A percentile compares a stretch with the other conserved stretches of the same genome.
phyloP scores from a whole-genome alignment of 2,797 vertebrate species.

The Macropus fuliginosus region DNA sequence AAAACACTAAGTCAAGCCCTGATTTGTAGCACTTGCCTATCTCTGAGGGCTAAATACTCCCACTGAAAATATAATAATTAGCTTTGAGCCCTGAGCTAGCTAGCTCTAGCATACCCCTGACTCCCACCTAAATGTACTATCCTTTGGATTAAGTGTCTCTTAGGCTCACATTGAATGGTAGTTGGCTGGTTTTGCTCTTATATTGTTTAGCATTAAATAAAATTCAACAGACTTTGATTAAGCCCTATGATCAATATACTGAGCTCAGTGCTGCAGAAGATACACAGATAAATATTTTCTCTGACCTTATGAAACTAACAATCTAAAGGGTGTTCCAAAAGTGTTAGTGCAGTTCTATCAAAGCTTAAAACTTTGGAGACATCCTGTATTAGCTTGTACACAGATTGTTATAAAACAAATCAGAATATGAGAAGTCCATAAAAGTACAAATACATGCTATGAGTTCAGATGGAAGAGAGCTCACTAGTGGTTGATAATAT shows the following conservation, averaged over 20 bases:
- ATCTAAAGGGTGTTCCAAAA: neutral
- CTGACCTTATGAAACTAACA: neutral
- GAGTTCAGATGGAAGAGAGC: neutral
- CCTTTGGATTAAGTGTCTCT: neutral
- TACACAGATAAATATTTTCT: neutral
- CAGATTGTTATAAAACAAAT: neutral
- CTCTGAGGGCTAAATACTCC: neutral
- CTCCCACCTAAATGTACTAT: neutral
- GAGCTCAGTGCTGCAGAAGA: neutral
- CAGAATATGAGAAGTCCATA: neutral
- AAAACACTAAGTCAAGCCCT: neutral
- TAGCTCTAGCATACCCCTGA: neutral
- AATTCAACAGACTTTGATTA: neutral
- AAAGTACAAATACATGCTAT: neutral
- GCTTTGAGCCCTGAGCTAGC: neutral
- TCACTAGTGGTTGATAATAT: neutral
- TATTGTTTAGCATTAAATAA: neutral
- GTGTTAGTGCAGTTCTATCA: neutral
- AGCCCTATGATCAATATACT: neutral
- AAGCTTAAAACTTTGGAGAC: neutral
- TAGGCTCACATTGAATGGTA: neutral
- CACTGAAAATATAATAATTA: neutral
- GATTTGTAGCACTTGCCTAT: neutral
- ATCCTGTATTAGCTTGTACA: neutral
- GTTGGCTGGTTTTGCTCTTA: neutral